Percentiles rank a stretch among this genome's conserved stretches.
Evolutionary conservation across 2,888 invertebrate species (phyloP).

Genomic region (Pristionchus exspectatus): DNA sequence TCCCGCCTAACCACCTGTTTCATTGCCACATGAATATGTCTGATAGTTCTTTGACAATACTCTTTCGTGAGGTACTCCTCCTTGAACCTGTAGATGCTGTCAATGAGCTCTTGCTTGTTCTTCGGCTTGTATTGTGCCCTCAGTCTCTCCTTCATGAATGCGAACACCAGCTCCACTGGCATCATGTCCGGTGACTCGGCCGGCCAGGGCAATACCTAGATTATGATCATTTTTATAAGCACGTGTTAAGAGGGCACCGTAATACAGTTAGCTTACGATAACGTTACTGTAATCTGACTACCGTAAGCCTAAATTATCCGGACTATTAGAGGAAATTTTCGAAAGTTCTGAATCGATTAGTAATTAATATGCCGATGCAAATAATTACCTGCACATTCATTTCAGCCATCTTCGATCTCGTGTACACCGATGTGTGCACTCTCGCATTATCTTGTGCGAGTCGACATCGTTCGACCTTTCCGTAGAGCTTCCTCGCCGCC

Average conservation of each 20-base stretch:
- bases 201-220: background rate
- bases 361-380: no score
- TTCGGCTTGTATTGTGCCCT: background rate
- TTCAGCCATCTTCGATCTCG: no score
- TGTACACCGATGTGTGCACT: background rate
- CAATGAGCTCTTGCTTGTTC: background rate
- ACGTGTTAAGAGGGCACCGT: no score
- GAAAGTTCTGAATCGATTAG: no score
- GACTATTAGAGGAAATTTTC: no score
- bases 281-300: no score
- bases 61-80: background rate
- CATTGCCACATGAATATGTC: no score
- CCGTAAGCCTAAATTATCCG: no score
- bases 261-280: no score
- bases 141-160: background rate
- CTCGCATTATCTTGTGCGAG: conserved; percentile 2
- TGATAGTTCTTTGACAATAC: background rate
- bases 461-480: background rate
- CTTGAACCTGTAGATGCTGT: background rate
- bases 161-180: background rate
- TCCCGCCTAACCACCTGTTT: no score
- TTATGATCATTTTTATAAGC: no score
- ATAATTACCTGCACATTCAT: background rate
- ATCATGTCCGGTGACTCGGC: no score
- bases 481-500: background rate